These are phyloP conservation scores for Corvus cornix DNA, from an alignment of 2,113 vertebrate species.

Conservation along the genomic window DNA sequence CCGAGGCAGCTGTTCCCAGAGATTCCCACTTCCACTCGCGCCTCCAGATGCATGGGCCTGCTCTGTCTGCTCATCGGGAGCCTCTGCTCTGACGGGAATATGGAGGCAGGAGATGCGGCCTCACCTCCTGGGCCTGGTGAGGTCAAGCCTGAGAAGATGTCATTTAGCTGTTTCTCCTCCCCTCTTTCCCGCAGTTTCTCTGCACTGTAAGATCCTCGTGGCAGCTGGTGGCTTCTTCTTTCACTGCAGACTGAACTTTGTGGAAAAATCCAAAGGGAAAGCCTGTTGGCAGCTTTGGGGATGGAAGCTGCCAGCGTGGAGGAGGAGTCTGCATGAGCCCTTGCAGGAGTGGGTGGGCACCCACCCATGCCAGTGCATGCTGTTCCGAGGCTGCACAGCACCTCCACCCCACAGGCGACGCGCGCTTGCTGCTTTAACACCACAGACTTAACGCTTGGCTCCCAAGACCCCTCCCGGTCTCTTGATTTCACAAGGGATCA, in stretches of 20 bases:
- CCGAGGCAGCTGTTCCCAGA: accelerated
- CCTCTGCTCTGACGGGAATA: background rate
- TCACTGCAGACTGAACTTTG: accelerated
- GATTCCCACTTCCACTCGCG: background rate
- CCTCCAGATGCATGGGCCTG: accelerated
- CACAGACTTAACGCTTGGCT: accelerated
- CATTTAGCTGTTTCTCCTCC: background rate
- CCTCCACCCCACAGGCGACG: background rate
- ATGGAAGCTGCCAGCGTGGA: background rate
- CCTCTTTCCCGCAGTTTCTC: background rate
- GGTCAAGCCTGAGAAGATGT: background rate
- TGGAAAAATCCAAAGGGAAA: background rate
- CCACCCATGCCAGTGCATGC: background rate
- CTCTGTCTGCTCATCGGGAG: background rate
- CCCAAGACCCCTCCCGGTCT: background rate
- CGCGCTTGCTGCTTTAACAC: background rate
- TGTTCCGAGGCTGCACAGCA: background rate
- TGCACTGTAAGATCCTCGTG: accelerated
- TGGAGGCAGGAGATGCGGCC: background rate
- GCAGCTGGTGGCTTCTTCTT: background rate
- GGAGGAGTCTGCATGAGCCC: accelerated
- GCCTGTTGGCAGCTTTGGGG: background rate
- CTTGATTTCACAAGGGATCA: background rate
- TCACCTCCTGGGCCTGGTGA: background rate
- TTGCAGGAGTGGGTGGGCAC: background rate